Conservation (phyloP, 2,888 invertebrate species). For the Mycalesis mineus region DNA sequence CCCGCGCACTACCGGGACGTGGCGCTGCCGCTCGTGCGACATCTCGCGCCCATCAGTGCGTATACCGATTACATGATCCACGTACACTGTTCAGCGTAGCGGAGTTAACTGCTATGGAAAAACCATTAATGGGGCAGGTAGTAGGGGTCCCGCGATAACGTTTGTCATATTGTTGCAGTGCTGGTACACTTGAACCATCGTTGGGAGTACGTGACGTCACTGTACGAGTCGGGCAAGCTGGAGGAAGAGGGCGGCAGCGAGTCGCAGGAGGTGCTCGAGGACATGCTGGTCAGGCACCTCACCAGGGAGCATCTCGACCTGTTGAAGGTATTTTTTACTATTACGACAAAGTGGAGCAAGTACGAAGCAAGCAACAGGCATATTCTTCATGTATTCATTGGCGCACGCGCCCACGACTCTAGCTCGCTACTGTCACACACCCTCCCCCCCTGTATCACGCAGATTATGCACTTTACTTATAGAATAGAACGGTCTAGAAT, state of each 20-base stretch:
- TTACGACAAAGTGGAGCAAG: no score
- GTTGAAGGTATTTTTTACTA: slow-evolving; percentile 73
- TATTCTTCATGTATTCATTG: no score
- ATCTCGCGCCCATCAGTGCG: slow-evolving; percentile 88
- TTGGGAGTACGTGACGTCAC: slow-evolving; percentile 87
- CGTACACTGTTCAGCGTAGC: no score
- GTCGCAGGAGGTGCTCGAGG: slow-evolving; percentile 90
- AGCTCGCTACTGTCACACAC: no score
- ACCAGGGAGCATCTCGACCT: slow-evolving; percentile 94
- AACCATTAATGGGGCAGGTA: no score
- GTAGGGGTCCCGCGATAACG: not conserved
- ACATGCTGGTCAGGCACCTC: slow-evolving; percentile 89
- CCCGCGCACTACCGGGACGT: slow-evolving; percentile 86
- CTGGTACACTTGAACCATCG: slow-evolving; percentile 83
- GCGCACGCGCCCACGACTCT: no score
- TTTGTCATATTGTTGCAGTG: slow-evolving; percentile 63
- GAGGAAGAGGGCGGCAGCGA: slow-evolving; percentile 86
- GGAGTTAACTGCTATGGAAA: no score
- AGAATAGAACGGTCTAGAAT: no score
- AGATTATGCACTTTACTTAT: no score
- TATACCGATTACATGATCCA: slow-evolving; percentile 36
- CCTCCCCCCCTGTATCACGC: no score
- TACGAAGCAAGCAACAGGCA: no score
- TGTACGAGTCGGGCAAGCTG: slow-evolving; percentile 86
- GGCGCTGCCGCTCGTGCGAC: slow-evolving; percentile 87